These are phyloP conservation scores for Anseranas semipalmata DNA, from an alignment of 2,113 vertebrate genomes.

Conservation along the genomic window DNA sequence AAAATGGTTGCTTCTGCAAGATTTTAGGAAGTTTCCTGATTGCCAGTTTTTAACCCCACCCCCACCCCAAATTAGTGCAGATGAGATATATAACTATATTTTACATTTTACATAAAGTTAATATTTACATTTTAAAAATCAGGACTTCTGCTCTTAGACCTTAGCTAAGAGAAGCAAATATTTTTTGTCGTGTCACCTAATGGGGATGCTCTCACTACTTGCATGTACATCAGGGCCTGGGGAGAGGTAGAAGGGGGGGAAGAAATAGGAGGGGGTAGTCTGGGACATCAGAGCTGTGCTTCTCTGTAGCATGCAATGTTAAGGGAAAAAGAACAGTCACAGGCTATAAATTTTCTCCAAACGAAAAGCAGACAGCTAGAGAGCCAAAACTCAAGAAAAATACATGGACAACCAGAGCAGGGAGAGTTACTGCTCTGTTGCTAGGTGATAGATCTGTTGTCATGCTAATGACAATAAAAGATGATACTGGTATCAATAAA, in stretches of 20 bases:
- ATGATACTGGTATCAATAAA: slow-evolving; percentile 60
- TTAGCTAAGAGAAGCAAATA: background rate
- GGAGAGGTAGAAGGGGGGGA: background rate
- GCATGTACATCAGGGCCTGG: rapidly evolving
- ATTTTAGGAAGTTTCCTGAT: background rate
- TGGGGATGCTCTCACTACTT: background rate
- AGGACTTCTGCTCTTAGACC: background rate
- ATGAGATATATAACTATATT: background rate
- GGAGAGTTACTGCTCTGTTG: slow-evolving; percentile 46
- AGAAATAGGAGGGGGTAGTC: background rate
- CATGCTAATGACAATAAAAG: slow-evolving; percentile 60
- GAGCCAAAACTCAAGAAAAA: slow-evolving; percentile 13
- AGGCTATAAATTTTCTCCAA: background rate
- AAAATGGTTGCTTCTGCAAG: background rate
- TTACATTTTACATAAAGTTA: background rate
- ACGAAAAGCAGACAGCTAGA: background rate
- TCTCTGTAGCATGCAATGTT: background rate
- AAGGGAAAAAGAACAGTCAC: background rate
- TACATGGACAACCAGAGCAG: background rate
- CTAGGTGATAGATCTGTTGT: slow-evolving; percentile 64
- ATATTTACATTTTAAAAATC: background rate
- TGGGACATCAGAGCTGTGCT: background rate
- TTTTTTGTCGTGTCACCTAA: background rate
- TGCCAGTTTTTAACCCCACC: background rate
- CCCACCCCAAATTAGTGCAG: background rate